Evolutionary conservation across 1,140 invertebrate species (phyloP).

Genomic region (Leptinotarsa lineolata): DNA sequence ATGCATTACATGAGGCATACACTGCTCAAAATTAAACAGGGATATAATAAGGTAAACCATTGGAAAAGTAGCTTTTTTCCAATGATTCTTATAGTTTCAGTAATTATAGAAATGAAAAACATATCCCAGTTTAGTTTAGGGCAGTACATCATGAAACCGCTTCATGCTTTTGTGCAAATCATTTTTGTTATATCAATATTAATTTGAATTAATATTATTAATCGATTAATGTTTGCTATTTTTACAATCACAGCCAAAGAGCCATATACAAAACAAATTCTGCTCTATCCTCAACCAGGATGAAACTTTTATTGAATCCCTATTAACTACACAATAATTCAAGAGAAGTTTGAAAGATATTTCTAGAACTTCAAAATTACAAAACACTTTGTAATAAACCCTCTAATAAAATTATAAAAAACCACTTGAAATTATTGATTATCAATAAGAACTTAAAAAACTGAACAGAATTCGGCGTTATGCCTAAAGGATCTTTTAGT

Average conservation of each 20-base stretch:
- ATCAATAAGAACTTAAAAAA: no score
- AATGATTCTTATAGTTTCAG: not conserved
- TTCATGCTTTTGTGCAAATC: conserved; percentile 54
- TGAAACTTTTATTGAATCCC: no score
- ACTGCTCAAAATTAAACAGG: conserved; percentile 24
- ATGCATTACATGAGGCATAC: conserved; percentile 56
- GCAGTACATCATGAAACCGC: conserved; percentile 48
- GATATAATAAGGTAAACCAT: not conserved
- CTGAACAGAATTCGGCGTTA: no score
- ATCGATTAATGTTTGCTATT: conserved; percentile 34
- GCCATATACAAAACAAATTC: conserved; percentile 5
- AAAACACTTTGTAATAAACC: no score
- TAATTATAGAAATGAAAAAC: not conserved
- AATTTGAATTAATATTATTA: conserved; percentile 35
- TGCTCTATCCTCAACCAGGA: no score
- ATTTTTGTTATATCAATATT: conserved; percentile 39
- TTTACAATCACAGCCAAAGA: conserved; percentile 41
- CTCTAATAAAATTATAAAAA: no score
- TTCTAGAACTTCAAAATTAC: no score
- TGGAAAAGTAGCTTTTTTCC: not conserved
- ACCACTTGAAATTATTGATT: no score
- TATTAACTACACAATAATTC: no score
- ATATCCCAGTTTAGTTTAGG: conserved; percentile 23
- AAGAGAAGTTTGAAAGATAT: no score
- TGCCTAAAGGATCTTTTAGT: no score